Evolutionary conservation across 2,888 invertebrate genomes (phyloP), one percentile per base, ranked within the genome.

Genomic region (Heliconius erato): DNA sequence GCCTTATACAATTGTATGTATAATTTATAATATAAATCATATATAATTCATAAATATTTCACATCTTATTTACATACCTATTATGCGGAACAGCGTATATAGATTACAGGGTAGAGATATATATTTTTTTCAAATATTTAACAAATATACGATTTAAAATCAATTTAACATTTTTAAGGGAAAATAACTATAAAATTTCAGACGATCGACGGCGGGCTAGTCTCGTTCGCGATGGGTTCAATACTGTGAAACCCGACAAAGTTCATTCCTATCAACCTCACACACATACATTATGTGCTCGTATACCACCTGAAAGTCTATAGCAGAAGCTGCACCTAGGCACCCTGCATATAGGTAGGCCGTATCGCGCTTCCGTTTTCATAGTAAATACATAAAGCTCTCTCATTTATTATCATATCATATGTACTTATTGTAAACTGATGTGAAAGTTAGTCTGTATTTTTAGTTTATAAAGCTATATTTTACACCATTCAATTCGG

Each of bases 301-400:
- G 14, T 49, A n/a, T 69, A 69, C 35, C 28, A 54, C 28, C 74
- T 74, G 54, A 32, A 74, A 59, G 54, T 23, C 35, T 23, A 35
- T n/a, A 76, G n/a, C 35, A 71, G 23, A 11, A 11, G 11, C 23
- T 28, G 74, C 28, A 74, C 23, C 19, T 76, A 76, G 16, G 40
- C 28, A 44, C 11, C 26, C 3, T 4, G 65, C 26, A 67, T 28
- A 59, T 74, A 32, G 5, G 65, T 67, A 12, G 40, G 44, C 49
- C 28, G 78, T 12, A 49, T 4, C 16, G 63, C 40, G 4, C 28
- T 67, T 65, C 67, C 67, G 28, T 19, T 23, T 28, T 16, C 67
- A 67, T 28, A 44, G 2, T 67, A 65, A 44, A 77, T 44, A 67
- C 9, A 67, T 67, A 65, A 67, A 78, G 77, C 40, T 77, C 26